These are phyloP conservation scores for Mantis religiosa DNA, from an alignment of 2,888 invertebrate genomes.

Conservation along the genomic window DNA sequence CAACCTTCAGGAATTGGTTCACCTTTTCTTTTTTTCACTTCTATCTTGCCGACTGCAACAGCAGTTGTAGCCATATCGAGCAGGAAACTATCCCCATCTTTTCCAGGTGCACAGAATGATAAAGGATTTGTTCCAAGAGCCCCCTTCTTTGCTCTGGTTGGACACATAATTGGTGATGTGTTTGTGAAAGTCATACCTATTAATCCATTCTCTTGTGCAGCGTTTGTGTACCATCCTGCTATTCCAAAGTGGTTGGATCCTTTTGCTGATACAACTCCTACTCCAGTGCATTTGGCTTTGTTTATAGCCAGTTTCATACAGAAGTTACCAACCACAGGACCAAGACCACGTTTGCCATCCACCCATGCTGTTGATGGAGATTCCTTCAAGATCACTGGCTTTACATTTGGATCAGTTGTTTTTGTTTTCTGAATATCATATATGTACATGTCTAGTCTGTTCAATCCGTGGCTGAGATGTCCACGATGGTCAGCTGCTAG, in stretches of 20 bases:
- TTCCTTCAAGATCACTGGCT: conserved; percentile 68
- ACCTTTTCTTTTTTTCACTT: conserved; percentile 74
- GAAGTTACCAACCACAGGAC: conserved; percentile 73
- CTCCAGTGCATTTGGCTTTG: conserved; percentile 73
- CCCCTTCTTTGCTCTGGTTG: conserved; percentile 74
- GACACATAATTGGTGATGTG: conserved; percentile 83
- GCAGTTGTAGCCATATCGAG: conserved; percentile 95
- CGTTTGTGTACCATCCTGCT: conserved; percentile 76
- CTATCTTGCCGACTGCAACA: conserved; percentile 91
- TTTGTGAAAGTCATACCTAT: conserved; percentile 89
- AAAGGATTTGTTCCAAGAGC: conserved; percentile 89
- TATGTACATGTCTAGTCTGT: conserved; percentile 59
- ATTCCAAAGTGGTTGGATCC: conserved; percentile 87
- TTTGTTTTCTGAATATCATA: conserved; percentile 41
- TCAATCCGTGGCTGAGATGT: conserved; percentile 85
- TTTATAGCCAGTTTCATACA: conserved; percentile 76
- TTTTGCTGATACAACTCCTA: conserved; percentile 78
- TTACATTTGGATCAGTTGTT: conserved; percentile 58
- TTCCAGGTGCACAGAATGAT: conserved; percentile 72
- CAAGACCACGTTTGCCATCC: conserved; percentile 75
- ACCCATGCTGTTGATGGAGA: conserved; percentile 66
- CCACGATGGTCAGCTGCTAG: conserved; percentile 74
- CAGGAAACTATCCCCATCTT: conserved; percentile 71
- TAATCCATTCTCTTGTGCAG: conserved; percentile 66
- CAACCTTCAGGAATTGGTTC: conserved; percentile 77